Evolutionary conservation across 2,797 vertebrate genomes (phyloP).

Genomic region (Nannoperca australis): DNA sequence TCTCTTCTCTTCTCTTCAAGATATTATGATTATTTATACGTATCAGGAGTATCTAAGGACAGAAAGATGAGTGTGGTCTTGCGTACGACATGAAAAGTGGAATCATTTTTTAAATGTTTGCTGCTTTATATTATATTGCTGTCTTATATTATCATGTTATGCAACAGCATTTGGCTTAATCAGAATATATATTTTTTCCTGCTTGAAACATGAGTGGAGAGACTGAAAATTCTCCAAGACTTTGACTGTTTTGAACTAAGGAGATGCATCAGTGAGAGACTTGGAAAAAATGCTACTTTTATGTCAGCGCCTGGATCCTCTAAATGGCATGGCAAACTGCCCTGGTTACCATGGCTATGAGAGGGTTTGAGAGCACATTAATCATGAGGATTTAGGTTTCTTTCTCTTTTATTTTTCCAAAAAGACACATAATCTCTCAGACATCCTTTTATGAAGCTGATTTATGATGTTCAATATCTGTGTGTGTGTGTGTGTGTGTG

Average conservation of each 20-base stretch:
- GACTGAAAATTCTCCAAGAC: conserved; percentile 15
- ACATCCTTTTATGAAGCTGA: conserved; percentile 75
- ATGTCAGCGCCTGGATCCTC: conserved; percentile 75
- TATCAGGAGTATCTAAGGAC: not conserved
- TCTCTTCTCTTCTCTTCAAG: not conserved
- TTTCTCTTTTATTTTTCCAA: conserved; percentile 54
- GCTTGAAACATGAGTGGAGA: not conserved
- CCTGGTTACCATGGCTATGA: conserved; percentile 84
- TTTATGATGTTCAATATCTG: conserved; percentile 79
- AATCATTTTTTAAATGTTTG: conserved; percentile 12
- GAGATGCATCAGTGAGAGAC: conserved; percentile 64
- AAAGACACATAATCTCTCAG: conserved; percentile 68
- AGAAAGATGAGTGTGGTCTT: not conserved
- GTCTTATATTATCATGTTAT: conserved; percentile 8
- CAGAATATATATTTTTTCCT: conserved; percentile 13
- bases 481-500: conserved; percentile 9
- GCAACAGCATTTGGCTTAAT: conserved; percentile 17
- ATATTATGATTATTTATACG: conserved; percentile 37
- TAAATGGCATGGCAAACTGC: conserved; percentile 81
- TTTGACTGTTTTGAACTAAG: conserved; percentile 37
- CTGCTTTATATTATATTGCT: conserved; percentile 5
- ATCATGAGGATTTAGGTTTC: conserved; percentile 83
- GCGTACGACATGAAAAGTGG: not conserved
- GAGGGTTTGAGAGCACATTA: conserved; percentile 81
- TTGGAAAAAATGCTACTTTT: conserved; percentile 75